Evolutionary conservation across 2,797 vertebrate genomes (phyloP), one percentile per base, ranked within the genome.

Genomic region (Acanthopagrus latus): DNA sequence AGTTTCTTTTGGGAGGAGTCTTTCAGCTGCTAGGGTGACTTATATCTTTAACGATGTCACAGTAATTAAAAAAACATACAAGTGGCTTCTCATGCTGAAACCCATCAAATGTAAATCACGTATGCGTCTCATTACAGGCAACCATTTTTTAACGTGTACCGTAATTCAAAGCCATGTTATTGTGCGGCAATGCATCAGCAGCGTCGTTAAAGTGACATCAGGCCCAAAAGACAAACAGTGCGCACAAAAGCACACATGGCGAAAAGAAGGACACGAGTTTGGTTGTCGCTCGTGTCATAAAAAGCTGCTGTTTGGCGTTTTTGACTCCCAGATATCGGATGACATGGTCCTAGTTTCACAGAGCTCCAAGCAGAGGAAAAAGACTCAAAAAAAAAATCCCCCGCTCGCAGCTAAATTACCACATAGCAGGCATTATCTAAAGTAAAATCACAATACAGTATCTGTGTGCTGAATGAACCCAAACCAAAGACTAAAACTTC

Each of bases 111-210:
- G n/a, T 7, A 75, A 58, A 69, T 73, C 46, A 38, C 52, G n/a
- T n/a, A 27, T 71, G 75, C 46, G 77, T 74, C 12, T 51, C 16
- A 71, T 82, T 65, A 79, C 21, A 69, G 29, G 51, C 20, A 78
- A 66, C 12, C 18, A 29, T 62, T 72, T 79, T 67, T 55, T 58
- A 16, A 41, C 23, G 38, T 29, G 64, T 20, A 1, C 14, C 47
- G 64, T 43, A 17, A 70, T 44, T 50, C 4, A 23, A 4, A 25
- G 16, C 58, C 0, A 3, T 46, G 25, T 47, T 59, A 47, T 18
- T 63, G 43, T 44, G 18, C 54, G 21, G 29, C 27, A 59, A 50
- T 43, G 41, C 54, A 64, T 25, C 48, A n/a, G 12, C 66, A 23
- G 33, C 67, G 27, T 54, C 43, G 14, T 68, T 50, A 59, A 16